Conservation (phyloP, 2,888 invertebrate species). For the Sepiola atlantica region DNA sequence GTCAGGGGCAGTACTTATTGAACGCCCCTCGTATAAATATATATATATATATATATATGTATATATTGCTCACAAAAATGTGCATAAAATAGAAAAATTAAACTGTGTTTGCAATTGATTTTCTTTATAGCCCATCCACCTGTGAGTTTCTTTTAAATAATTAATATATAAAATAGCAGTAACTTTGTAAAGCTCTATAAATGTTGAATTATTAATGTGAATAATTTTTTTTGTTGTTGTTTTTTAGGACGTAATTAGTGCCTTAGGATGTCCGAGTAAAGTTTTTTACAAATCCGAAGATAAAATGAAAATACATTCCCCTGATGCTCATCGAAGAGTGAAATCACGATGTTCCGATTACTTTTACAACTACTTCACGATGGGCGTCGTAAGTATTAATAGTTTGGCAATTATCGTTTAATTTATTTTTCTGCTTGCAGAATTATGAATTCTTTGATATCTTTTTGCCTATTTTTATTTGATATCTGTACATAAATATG, state of each 20-base stretch:
- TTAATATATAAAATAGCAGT: background rate
- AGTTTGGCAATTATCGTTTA: background rate
- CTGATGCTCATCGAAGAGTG: slow-evolving; percentile 68
- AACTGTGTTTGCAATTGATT: no score
- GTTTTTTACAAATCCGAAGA: slow-evolving; percentile 98
- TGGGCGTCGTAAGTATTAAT: slow-evolving; percentile 87
- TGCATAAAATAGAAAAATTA: no score
- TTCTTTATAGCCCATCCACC: no score
- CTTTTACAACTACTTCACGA: slow-evolving; percentile 98
- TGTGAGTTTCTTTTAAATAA: background rate
- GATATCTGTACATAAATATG: no score
- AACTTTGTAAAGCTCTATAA: background rate
- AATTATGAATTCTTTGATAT: background rate
- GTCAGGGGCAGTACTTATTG: no score
- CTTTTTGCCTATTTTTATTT: background rate
- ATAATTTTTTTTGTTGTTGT: background rate
- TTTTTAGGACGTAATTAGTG: slow-evolving; percentile 84
- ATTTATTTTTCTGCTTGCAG: background rate
- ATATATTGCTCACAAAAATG: no score
- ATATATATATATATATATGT: no score
- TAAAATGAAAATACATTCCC: slow-evolving; percentile 96
- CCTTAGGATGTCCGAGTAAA: slow-evolving; percentile 91
- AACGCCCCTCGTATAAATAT: no score
- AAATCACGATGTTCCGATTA: slow-evolving; percentile 85
- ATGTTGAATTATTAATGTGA: background rate